phyloP scores from a whole-genome alignment of 2,797 vertebrate genomes.

The Poeciliopsis turneri region DNA sequence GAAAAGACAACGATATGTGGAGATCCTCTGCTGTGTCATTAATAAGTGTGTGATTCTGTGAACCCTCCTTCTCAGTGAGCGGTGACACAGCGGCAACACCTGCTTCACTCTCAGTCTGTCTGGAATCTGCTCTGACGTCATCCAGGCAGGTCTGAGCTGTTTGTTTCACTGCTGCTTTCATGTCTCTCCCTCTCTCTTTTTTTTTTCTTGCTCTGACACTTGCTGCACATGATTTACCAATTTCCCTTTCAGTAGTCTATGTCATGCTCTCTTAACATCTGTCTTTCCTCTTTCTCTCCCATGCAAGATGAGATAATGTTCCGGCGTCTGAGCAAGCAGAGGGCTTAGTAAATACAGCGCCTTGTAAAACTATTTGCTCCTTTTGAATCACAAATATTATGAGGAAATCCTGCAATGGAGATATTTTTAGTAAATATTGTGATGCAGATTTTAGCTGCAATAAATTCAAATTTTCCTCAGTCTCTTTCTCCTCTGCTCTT shows the following conservation, averaged over 20 bases:
- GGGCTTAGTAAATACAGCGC: conserved; percentile 1
- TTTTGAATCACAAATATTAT: not conserved
- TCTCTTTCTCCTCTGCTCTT: not conserved
- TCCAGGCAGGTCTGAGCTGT: conserved; percentile 41
- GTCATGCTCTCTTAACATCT: conserved; percentile 18
- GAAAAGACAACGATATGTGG: not conserved
- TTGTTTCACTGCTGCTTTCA: conserved; percentile 31
- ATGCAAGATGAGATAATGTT: conserved; percentile 56
- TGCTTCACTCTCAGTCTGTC: conserved; percentile 73
- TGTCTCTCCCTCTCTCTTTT: conserved; percentile 9
- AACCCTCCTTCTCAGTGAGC: conserved; percentile 29
- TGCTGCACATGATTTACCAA: not conserved
- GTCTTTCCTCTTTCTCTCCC: conserved; percentile 29
- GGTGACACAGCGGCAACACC: conserved; percentile 70
- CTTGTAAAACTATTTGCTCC: not conserved
- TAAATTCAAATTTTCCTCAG: not conserved
- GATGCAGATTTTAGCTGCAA: not conserved
- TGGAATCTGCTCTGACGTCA: conserved; percentile 77
- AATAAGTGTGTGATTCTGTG: conserved; percentile 17
- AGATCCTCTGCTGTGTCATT: conserved; percentile 17
- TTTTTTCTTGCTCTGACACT: not conserved
- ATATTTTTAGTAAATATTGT: not conserved
- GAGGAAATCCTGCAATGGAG: not conserved
- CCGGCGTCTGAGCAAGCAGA: not conserved
- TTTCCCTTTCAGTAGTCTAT: conserved; percentile 45